Conservation (phyloP, 1,140 invertebrate genomes). For the Sycophaga agraensis region DNA sequence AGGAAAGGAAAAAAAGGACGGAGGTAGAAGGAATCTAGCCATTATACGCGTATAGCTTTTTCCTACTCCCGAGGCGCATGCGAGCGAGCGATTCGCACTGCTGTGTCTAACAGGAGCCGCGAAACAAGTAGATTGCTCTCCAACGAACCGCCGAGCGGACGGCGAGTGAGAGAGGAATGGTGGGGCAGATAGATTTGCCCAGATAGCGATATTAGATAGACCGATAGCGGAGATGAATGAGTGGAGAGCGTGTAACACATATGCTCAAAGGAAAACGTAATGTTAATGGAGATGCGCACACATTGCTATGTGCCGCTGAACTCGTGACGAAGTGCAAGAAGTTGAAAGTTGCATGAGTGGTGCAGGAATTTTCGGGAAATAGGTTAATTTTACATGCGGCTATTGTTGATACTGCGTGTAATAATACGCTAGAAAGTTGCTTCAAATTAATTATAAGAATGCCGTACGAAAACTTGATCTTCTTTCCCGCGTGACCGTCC, state of each 20-base stretch:
- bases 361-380: no score
- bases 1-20: not conserved
- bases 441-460: no score
- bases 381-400: no score
- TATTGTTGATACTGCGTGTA: no score
- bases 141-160: not conserved
- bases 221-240: not conserved
- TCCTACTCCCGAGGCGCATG: not conserved
- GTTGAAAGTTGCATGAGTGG: no score
- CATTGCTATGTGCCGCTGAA: no score
- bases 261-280: not conserved
- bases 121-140: not conserved
- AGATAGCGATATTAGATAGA: slow-evolving; percentile 11
- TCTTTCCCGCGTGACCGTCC: no score
- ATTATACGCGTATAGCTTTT: slow-evolving; percentile 11
- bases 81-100: not conserved
- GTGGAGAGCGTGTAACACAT: not conserved
- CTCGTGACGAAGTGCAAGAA: no score
- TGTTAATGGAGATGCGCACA: slow-evolving; percentile 1
- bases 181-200: not conserved
- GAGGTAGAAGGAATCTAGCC: slow-evolving; percentile 26
- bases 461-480: no score
- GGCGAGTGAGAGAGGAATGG: not conserved
- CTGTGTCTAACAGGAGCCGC: slow-evolving; percentile 35
- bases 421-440: no score